Base-by-base conservation (phyloP, 2,113 vertebrate species). In the Sebastes fasciatus region DNA sequence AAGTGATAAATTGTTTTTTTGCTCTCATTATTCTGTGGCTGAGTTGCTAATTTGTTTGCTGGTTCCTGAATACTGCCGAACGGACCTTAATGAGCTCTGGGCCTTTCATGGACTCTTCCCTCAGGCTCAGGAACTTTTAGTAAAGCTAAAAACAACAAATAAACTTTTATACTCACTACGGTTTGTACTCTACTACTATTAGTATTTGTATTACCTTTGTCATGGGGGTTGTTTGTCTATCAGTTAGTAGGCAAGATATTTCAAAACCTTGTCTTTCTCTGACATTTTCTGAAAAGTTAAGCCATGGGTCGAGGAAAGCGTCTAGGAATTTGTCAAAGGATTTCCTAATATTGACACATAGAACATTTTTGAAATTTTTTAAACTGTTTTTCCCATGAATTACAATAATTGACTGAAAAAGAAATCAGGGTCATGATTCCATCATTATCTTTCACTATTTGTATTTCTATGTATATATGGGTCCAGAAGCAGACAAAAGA, bases 21-120 rank as follows among this genome's bases (percentile, higher is more conserved):
- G 11, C 19, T 85, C 65, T 79, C 55, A 34, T 86, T 83, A 85
- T 73, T 79, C 68, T 74, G 68, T 0, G 46, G 52, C 60, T 16
- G 23, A 69, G 77, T 14, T 67, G 80, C 52, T 79, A 68, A 88
- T 88, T 80, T 81, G 79, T 85, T 87, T 78, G 55, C 73, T 46
- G 77, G 45, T 84, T 82, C 57, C 67, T 80, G 65, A 78, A 74
- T 74, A 61, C 74, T 70, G 74, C 48, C 34, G 43, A 65, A 19
- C 2, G 52, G 46, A n/a, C 14, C 7, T 62, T 91, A 83, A 89
- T 83, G 80, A 89, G 70, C 83, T 84, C 43, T 14, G 57, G 67
- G 76, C 58, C 60, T 63, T 70, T 71, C 34, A 63, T 17, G 4
- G 42, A 40, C 45, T 66, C 75, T 64, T 19, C 52, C 46, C 63